Evolutionary conservation across 2,113 vertebrate species (phyloP), one percentile per base, ranked within the genome.

Genomic region (Sinocyclocheilus grahami): DNA sequence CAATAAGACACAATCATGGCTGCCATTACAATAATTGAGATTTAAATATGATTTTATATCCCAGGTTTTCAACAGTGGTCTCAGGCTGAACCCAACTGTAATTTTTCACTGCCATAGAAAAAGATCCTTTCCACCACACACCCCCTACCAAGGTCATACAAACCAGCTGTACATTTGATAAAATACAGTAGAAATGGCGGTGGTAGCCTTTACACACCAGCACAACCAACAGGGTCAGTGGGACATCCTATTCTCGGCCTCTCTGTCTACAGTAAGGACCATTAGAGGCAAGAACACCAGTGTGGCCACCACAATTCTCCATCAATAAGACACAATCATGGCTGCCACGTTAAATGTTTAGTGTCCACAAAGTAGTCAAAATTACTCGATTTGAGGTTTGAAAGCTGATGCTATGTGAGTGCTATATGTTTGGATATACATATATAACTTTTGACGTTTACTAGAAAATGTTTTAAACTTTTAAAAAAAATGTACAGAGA

Each of bases 71-170:
- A 42, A 74, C 11, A 39, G 37, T 22, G 20, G 18, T 72, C 33
- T 72, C 33, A 72, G 9, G 12, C 37, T 22, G 5, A 6, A 1
- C 14, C 3, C 42, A 10, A 48, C 30, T 18, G 14, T 82, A 22
- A 37, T 48, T 46, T 22, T 51, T 42, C 22, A 76, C 5, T 55
- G n/a, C 14, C 27, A 62, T 39, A 89, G 2, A 48, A 67, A 33
- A 30, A 51, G 30, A 74, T 20, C 37, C 4, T 10, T 39, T 30
- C 24, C 78, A n/a, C 20, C 39, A 72, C 58, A 39, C 18, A 58
- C 77, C 63, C 89, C 78, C 86, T 88, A 92, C 91, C 93, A 92
- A 93, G 92, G 94, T 93, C 91, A 92, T 10, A 86, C 83, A 88
- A 90, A 87, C 87, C 90, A 91, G 81, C 93, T 92, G 55, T 67